Evolutionary conservation across 2,888 invertebrate genomes (phyloP).

Genomic region (Neria commutata): DNA sequence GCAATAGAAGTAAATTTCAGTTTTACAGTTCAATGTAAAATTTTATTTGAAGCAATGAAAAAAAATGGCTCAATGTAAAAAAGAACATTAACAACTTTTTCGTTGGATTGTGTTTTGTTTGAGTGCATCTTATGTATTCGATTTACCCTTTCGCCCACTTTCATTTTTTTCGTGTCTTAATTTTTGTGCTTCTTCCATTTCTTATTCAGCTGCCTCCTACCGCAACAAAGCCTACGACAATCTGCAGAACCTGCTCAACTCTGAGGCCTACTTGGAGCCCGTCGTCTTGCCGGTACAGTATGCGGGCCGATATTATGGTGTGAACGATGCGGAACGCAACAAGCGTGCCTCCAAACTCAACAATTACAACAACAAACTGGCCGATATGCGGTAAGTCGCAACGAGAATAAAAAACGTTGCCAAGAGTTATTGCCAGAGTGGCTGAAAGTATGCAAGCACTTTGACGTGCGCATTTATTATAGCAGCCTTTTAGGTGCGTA

Average conservation of each 20-base stretch:
- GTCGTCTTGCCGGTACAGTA: conserved; percentile 55
- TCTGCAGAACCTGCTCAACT: conserved; percentile 58
- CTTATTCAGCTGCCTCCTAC: conserved; percentile 34
- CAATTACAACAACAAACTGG: conserved; percentile 50
- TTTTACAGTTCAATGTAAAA: too few species aligned
- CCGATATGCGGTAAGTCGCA: conserved; percentile 54
- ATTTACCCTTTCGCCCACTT: too few species aligned
- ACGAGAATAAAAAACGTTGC: not conserved
- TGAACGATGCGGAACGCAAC: conserved; percentile 50
- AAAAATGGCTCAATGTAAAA: too few species aligned
- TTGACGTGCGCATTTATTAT: conserved; percentile 2
- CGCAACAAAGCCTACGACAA: conserved; percentile 60
- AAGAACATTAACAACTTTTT: too few species aligned
- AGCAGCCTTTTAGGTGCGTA: not conserved
- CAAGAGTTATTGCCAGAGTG: not conserved
- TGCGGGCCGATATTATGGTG: conserved; percentile 53
- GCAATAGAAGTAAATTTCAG: too few species aligned
- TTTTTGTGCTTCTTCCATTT: too few species aligned
- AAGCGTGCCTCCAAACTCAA: conserved; percentile 55
- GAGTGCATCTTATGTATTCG: too few species aligned
- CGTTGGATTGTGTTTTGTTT: too few species aligned
- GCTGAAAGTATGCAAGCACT: not conserved
- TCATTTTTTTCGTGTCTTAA: too few species aligned
- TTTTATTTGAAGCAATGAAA: too few species aligned
- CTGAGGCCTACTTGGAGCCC: conserved; percentile 57